Evolutionary conservation across 64 coral and sea anemone genomes (phyloP).

Genomic region (Astreopora myriophthalma): DNA sequence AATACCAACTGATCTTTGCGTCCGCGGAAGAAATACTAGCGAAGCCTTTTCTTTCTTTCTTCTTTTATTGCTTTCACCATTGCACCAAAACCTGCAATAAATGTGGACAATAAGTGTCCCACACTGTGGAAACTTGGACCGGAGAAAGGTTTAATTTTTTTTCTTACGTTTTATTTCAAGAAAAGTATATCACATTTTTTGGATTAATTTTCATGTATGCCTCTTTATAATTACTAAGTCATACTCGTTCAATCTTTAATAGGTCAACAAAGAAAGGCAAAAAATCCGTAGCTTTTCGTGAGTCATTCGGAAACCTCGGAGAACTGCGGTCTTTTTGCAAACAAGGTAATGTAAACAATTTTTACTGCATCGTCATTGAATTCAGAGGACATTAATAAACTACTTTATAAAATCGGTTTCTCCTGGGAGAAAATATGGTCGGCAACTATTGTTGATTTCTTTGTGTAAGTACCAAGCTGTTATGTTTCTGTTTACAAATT

Average conservation of each 20-base stretch:
- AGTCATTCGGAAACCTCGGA: conserved; percentile 33
- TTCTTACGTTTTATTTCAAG: neutral
- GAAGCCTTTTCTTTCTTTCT: neutral
- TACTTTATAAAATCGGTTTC: neutral
- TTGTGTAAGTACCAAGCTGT: no score
- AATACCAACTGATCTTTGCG: neutral
- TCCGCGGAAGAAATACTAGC: neutral
- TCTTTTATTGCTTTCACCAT: neutral
- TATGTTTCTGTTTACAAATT: no score
- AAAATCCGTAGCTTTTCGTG: conserved; percentile 10
- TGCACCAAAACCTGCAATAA: conserved; percentile 1
- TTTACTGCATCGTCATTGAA: neutral
- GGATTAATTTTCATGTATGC: neutral
- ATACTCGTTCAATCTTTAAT: neutral
- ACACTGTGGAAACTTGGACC: conserved; percentile 28
- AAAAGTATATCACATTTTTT: neutral
- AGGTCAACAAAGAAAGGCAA: conserved; percentile 3
- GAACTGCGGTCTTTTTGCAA: conserved; percentile 7
- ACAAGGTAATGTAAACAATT: neutral
- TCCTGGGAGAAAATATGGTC: no score
- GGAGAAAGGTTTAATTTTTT: conserved; percentile 16
- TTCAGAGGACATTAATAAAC: neutral
- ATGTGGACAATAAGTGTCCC: conserved; percentile 7
- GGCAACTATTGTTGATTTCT: no score
- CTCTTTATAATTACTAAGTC: neutral